Evolutionary conservation across 2,113 vertebrate genomes (phyloP).

Genomic region (Sus scrofa): T2T-Sscrofa CM000819.6:85731001-85731500

Average conservation of each 20-base stretch:
- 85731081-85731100: constrained; percentile 18
- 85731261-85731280: not conserved
- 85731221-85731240: not conserved
- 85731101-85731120: not conserved
- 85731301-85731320: constrained; percentile 37
- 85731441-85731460: too few relatives aligned
- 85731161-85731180: not conserved
- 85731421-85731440: too few relatives aligned
- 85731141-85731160: constrained; percentile 36
- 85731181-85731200: constrained; percentile 50
- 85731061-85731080: constrained; percentile 21
- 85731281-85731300: not conserved
- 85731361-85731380: too few relatives aligned
- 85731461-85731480: too few relatives aligned
- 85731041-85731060: constrained; percentile 17
- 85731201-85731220: not conserved
- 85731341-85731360: too few relatives aligned
- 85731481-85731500: too few relatives aligned
- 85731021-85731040: constrained; percentile 27
- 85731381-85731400: too few relatives aligned
- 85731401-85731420: too few relatives aligned
- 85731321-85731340: too few relatives aligned
- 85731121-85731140: constrained; percentile 52
- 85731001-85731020: too few relatives aligned
- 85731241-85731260: constrained; percentile 35